Evolutionary conservation across 2,888 invertebrate genomes (phyloP), one percentile per base, ranked within the genome.

Genomic region (Amphipoea lucens): DNA sequence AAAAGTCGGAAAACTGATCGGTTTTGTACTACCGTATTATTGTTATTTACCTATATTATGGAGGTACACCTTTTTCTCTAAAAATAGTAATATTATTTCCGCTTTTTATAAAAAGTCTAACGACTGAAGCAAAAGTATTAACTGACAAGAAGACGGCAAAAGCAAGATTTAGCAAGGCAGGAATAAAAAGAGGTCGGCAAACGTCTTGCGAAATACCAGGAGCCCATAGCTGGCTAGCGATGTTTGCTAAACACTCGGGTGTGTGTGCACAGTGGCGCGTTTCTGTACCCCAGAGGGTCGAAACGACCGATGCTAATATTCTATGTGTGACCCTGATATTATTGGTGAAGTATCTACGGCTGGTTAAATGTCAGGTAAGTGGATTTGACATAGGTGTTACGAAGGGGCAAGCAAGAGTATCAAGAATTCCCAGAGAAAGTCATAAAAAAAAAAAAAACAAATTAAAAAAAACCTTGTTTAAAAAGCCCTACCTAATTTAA

Each of bases 151-250:
- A 76, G 14, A n/a, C n/a, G 40, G 14, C 14, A 23, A 48, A 69
- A 17, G 69, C 67, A 68, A 76, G 40, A 82, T 51, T 54, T 36
- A 51, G 82, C 54, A 68, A 82, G 74, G 57, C 77, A 85, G 69
- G 36, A 85, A 72, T 75, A 76, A 84, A 86, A 83, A 79, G 80
- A 79, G 60, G 68, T 73, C 57, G 78, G 70, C 75, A n/a, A 82
- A 85, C 69, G 69, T 87, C 87, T 89, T 87, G 83, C 85, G 51
- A 87, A 85, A 78, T 88, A 88, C 88, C 85, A 88, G 88, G 89
- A 89, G 88, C 76, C 57, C 89, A 89, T 83, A 69, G 69, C 65
- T 60, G 20, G 60, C 76, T 76, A 81, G 85, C 71, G 76, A 69
- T 88, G 75, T 89, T 88, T 87, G 85, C 82, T 75, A 80, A 89